A percentile compares a stretch with the other conserved stretches of the same genome.
Evolutionary conservation across 2,888 invertebrate species (phyloP).

Genomic region (Trichogramma evanescens): DNA sequence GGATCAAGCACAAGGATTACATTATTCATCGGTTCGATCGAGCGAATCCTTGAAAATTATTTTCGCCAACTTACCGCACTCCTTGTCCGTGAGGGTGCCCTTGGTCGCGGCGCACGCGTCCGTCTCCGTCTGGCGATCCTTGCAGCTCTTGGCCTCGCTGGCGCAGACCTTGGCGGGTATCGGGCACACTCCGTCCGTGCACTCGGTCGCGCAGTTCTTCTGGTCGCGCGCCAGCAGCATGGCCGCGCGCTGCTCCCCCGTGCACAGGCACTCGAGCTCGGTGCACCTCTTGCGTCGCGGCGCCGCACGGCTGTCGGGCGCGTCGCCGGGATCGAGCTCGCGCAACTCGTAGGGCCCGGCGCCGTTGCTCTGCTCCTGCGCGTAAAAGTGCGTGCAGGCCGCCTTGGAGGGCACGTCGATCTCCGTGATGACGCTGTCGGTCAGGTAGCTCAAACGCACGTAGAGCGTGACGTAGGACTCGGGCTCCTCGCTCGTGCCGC

Average conservation of each 20-base stretch:
- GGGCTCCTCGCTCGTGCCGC: constrained; percentile 5
- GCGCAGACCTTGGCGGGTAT: neutral
- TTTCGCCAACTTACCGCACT: too few relatives aligned
- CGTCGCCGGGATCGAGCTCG: neutral
- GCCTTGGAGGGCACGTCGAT: constrained; percentile 23
- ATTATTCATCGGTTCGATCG: too few relatives aligned
- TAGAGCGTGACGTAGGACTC: constrained; percentile 29
- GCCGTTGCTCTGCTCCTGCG: constrained; percentile 32
- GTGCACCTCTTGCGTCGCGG: constrained; percentile 5
- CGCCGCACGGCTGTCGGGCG: constrained; percentile 21
- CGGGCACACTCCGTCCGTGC: neutral
- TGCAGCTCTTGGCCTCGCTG: neutral
- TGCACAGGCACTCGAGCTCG: constrained; percentile 17
- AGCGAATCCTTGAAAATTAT: too few relatives aligned
- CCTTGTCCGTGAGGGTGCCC: neutral
- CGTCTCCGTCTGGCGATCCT: neutral
- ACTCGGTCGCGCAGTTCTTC: neutral
- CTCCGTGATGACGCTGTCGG: constrained; percentile 36
- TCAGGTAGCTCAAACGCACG: constrained; percentile 35
- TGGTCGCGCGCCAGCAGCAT: neutral
- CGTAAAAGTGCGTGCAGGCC: constrained; percentile 27
- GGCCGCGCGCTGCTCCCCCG: constrained; percentile 4
- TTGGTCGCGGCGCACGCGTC: neutral
- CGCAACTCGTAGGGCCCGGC: constrained; percentile 30
- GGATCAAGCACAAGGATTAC: too few relatives aligned